Evolutionary conservation across 2,797 vertebrate genomes (phyloP).

Genomic region (Remorina albescens): DNA sequence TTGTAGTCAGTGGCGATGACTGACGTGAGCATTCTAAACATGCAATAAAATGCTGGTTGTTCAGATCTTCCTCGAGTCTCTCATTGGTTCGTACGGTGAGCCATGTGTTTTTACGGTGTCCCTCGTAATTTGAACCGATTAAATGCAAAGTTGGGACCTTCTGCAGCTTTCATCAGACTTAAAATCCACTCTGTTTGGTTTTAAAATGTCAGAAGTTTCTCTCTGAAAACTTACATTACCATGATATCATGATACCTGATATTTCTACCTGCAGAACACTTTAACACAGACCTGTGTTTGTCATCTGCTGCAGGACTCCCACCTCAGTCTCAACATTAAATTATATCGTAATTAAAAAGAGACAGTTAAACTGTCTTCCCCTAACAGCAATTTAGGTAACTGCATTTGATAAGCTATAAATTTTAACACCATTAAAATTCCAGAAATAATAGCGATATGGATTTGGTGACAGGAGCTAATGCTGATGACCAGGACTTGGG

Average conservation of each 20-base stretch:
- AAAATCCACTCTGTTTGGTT: background rate
- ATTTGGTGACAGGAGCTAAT: conserved; percentile 93
- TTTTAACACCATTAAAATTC: conserved; percentile 96
- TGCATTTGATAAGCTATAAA: conserved; percentile 99
- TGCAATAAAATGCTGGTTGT: conserved; percentile 99
- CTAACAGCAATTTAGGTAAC: conserved; percentile 99
- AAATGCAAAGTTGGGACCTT: background rate
- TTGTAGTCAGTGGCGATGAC: conserved; percentile 94
- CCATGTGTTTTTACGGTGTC: background rate
- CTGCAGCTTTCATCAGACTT: background rate
- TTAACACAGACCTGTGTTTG: conserved; percentile 85
- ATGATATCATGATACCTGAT: conserved; percentile 6
- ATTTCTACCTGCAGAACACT: conserved; percentile 39
- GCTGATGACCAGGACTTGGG: conserved; percentile 89
- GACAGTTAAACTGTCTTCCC: conserved; percentile 98
- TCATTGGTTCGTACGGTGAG: background rate
- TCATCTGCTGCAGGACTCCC: conserved; percentile 89
- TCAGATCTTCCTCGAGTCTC: conserved; percentile 86
- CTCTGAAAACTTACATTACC: background rate
- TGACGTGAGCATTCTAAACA: conserved; percentile 96
- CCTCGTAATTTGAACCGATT: background rate
- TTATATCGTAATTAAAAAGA: conserved; percentile 97
- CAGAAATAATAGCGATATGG: conserved; percentile 98
- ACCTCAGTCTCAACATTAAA: conserved; percentile 92
- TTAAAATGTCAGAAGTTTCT: conserved; percentile 1